Percentiles rank a stretch among this genome's conserved stretches.
phyloP scores from a whole-genome alignment of 2,888 invertebrate genomes.

The Heliothis peltigera region DNA sequence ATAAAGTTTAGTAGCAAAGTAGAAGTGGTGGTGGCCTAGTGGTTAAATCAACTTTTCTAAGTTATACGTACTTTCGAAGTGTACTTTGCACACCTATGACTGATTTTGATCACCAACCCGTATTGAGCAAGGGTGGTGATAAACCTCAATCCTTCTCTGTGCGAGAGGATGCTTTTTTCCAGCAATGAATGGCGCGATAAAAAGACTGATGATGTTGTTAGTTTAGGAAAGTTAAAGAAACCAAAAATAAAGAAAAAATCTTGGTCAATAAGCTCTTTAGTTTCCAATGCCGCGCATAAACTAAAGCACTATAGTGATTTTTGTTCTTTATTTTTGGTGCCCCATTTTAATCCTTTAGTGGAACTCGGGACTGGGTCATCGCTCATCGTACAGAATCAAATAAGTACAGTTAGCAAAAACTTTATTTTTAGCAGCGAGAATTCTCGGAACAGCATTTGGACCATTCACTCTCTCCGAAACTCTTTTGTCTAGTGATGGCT shows the following conservation, averaged over 20 bases:
- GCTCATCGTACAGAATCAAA: conserved; percentile 60
- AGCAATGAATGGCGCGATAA: too few species aligned
- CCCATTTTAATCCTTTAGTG: conserved; percentile 54
- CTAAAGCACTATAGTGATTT: conserved; percentile 14
- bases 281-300: conserved; percentile 4
- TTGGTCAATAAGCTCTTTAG: neutral
- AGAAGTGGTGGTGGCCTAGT: too few species aligned
- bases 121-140: too few species aligned
- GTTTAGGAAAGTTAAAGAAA: conserved; percentile 13
- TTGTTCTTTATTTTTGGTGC: conserved; percentile 27
- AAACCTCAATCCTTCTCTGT: too few species aligned
- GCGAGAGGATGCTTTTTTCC: too few species aligned
- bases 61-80: too few species aligned
- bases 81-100: too few species aligned
- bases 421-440: conserved; percentile 68
- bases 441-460: conserved; percentile 72
- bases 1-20: conserved; percentile 11
- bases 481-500: conserved; percentile 76
- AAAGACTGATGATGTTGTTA: too few species aligned
- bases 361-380: conserved; percentile 63
- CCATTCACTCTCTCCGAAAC: conserved; percentile 74
- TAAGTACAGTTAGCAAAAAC: conserved; percentile 64
- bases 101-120: too few species aligned
- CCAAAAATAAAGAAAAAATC: neutral
- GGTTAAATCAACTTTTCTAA: too few species aligned